Evolutionary conservation across 2,888 invertebrate species (phyloP).

Genomic region (Pseudococcus viburni): DNA sequence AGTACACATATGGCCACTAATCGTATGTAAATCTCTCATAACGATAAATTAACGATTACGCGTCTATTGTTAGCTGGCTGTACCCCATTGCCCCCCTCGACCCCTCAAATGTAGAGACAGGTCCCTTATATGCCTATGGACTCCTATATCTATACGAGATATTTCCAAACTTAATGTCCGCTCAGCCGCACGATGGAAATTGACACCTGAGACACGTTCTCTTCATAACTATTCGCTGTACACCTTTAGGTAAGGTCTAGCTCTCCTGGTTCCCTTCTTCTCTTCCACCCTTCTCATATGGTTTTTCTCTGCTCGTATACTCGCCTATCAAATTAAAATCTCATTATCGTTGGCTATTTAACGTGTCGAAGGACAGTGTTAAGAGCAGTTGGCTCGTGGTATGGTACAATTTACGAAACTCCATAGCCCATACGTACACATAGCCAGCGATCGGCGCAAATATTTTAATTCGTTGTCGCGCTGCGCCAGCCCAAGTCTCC

Average conservation of each 20-base stretch:
- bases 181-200: not conserved
- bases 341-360: slow-evolving; percentile 41
- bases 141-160: no score
- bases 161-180: not conserved
- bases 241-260: not conserved
- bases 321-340: slow-evolving; percentile 39
- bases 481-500: not conserved
- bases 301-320: not conserved
- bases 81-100: not conserved
- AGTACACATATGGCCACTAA: not conserved
- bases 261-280: not conserved
- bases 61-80: not conserved
- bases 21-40: slow-evolving; percentile 31
- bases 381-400: not conserved
- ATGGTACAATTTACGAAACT: slow-evolving; percentile 20
- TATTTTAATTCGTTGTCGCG: slow-evolving; percentile 29
- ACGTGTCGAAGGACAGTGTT: slow-evolving; percentile 23
- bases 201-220: not conserved
- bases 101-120: not conserved
- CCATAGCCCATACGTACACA: no score
- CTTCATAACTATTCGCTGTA: not conserved
- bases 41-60: slow-evolving; percentile 53
- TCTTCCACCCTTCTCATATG: not conserved
- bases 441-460: not conserved
- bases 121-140: no score